Base-by-base conservation (phyloP, 2,888 invertebrate genomes). In the Tryphoninae sp. region DNA sequence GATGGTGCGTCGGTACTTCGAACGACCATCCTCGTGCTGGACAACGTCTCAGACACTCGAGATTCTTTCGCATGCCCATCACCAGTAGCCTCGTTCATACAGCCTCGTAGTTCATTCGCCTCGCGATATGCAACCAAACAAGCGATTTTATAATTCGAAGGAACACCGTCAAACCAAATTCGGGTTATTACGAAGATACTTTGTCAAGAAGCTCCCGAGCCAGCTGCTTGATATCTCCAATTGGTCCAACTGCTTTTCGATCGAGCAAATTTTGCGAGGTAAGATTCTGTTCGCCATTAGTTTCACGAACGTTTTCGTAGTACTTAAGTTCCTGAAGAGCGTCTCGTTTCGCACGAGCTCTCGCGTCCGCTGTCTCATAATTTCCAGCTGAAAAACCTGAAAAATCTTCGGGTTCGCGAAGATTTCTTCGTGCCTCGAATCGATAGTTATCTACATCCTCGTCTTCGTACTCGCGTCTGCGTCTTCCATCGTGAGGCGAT, bases 181-280 rank as follows among this genome's bases (percentile, higher is more conserved):
- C 53, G 55, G 11, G 68, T 45, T 45, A 58, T 51, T 58, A 67
- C 58, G 23, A 42, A 61, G 26, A 82, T 74, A 90, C 89, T 81
- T 90, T 90, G 13, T 78, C 80, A 33, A 88, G 83, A 23, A 89
- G 74, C 67, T 85, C 84, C 73, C 86, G 81, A 13, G 86, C 85
- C 4, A 90, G 81, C 33, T 86, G 82, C 68, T 86, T 86, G 11
- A 89, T 86, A 71, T 90, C 89, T 9, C 81, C 83, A 16, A 89
- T 83, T 1, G 88, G 86, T 55, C 69, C 75, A 9, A 75, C 81
- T 4, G 84, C 82, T 61, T 69, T 83, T 22, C 61, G 53, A 22
- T 53, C 49, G 8, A 81, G 51, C 19, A n/a, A 51, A 26, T 64
- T 23, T 64, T 71, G 23, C 11, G 69, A 58, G 33, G 64, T 73